Evolutionary conservation across 2,888 invertebrate species (phyloP).

Genomic region (Blastobasis adustella): DNA sequence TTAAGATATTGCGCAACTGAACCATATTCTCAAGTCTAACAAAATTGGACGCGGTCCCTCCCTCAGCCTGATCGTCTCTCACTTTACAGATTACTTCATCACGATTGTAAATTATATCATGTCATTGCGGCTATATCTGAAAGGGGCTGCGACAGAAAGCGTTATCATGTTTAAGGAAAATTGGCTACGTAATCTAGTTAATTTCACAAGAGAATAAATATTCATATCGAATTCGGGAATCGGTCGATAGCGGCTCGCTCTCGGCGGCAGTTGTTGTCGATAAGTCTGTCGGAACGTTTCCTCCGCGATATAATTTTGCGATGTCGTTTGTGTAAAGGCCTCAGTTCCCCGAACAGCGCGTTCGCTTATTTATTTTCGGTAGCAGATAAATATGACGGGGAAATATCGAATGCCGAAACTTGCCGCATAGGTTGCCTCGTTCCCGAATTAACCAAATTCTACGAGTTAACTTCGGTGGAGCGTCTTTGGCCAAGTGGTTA

Average conservation of each 20-base stretch:
- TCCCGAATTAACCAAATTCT: too few species aligned
- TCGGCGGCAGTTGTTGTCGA: constrained; percentile 12
- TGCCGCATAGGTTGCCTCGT: too few species aligned
- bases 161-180: constrained; percentile 18
- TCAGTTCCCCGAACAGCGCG: constrained; percentile 2
- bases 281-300: constrained; percentile 13
- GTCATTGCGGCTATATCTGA: constrained; percentile 1
- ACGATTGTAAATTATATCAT: constrained; percentile 2
- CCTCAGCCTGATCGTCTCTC: background rate
- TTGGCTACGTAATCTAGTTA: constrained; percentile 22
- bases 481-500: too few species aligned
- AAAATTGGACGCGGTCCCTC: background rate
- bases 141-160: constrained; percentile 10
- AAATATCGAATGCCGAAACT: constrained; percentile 3
- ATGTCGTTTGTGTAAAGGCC: constrained; percentile 5
- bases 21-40: too few species aligned
- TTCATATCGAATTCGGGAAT: constrained; percentile 18
- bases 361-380: constrained; percentile 9
- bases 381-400: background rate
- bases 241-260: constrained; percentile 14
- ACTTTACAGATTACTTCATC: constrained; percentile 1
- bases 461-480: too few species aligned
- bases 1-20: too few species aligned
- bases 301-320: constrained; percentile 3
- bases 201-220: constrained; percentile 22